Evolutionary conservation across 2,113 vertebrate species (phyloP).

Genomic region (Phalacrocorax pelagicus): DNA sequence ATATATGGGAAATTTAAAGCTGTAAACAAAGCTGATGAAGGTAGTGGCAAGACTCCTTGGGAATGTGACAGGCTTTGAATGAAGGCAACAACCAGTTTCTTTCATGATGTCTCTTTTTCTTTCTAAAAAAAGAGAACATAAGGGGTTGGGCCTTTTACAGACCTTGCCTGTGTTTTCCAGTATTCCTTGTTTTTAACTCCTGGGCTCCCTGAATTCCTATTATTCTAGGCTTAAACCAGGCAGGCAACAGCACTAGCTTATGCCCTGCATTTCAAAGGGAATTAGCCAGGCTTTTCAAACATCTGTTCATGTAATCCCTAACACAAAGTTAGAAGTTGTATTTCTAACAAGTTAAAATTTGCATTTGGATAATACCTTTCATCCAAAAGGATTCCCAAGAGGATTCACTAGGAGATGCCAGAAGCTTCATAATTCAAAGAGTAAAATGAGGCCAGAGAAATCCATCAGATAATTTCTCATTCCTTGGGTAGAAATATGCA

Average conservation of each 20-base stretch:
- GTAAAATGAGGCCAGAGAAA: not conserved
- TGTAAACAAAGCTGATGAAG: not conserved
- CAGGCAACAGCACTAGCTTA: fast-evolving
- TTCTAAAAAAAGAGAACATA: not conserved
- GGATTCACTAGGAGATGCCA: not conserved
- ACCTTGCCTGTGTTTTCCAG: not conserved
- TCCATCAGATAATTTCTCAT: not conserved
- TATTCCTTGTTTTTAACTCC: not conserved
- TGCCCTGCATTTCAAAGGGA: not conserved
- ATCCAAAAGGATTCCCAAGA: not conserved
- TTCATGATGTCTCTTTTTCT: not conserved
- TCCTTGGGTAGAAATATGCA: not conserved
- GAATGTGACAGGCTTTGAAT: not conserved
- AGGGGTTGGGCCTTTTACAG: not conserved
- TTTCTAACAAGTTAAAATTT: not conserved
- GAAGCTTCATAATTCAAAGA: not conserved
- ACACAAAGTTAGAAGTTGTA: not conserved
- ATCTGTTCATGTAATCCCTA: not conserved
- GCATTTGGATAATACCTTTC: not conserved
- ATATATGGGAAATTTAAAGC: not conserved
- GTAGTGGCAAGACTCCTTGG: not conserved
- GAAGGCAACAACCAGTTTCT: not conserved
- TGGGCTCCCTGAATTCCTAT: not conserved
- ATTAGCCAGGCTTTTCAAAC: not conserved
- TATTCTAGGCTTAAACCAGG: not conserved